Evolutionary conservation across 2,888 invertebrate genomes (phyloP).

Genomic region (Agrochola lychnidis): DNA sequence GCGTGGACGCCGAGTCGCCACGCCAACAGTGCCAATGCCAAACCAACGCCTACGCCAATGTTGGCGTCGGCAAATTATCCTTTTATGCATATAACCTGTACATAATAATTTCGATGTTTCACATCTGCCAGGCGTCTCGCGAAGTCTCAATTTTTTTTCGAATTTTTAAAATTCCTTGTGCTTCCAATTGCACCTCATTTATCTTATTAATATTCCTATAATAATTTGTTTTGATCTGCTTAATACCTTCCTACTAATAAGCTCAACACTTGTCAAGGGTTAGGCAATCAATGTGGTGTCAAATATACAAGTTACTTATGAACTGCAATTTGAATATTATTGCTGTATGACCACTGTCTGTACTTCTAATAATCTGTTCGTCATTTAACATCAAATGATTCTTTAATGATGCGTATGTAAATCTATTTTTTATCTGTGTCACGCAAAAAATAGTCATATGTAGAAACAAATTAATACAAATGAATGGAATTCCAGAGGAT

Average conservation of each 20-base stretch:
- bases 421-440: slow-evolving; percentile 52
- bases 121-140: no score
- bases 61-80: no score
- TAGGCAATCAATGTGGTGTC: slow-evolving; percentile 32
- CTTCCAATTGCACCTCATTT: background rate
- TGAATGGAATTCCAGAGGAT: slow-evolving; percentile 30
- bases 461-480: slow-evolving; percentile 55
- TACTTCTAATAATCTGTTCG: slow-evolving; percentile 38
- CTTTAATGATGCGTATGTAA: slow-evolving; percentile 47
- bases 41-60: no score
- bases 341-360: slow-evolving; percentile 44
- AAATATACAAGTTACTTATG: slow-evolving; percentile 13
- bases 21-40: no score
- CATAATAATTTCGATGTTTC: no score
- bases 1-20: no score
- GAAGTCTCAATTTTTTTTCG: no score
- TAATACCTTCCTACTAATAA: background rate
- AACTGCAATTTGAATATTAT: slow-evolving; percentile 39
- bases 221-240: no score
- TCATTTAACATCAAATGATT: slow-evolving; percentile 53
- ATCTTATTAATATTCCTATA: no score
- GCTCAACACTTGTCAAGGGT: background rate
- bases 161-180: background rate
- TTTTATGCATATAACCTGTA: no score
- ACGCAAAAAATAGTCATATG: slow-evolving; percentile 38